Conservation (phyloP, 2,888 invertebrate species). For the Heliconius charithonia region DNA sequence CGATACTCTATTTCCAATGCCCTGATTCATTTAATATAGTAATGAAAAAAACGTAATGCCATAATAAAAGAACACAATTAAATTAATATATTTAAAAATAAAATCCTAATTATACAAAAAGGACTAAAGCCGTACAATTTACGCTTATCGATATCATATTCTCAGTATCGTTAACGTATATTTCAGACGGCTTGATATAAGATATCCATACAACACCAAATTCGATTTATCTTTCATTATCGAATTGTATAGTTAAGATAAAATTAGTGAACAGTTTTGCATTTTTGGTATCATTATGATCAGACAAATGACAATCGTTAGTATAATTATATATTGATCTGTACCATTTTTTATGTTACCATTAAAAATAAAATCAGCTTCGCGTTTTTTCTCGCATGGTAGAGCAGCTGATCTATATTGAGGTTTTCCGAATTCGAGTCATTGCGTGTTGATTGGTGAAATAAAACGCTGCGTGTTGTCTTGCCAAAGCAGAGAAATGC, state of each 20-base stretch:
- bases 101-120: neutral
- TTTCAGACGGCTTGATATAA: slow-evolving; percentile 9
- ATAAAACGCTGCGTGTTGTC: neutral
- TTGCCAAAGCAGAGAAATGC: neutral
- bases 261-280: slow-evolving; percentile 2
- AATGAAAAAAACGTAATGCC: neutral
- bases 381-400: neutral
- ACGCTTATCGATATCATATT: slow-evolving; percentile 14
- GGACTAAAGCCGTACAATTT: neutral
- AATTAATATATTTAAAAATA: neutral
- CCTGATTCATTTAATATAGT: neutral
- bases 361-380: neutral
- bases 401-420: neutral
- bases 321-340: neutral
- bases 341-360: neutral
- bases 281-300: neutral
- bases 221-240: slow-evolving; percentile 6
- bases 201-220: slow-evolving; percentile 5
- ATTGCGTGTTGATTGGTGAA: too few species aligned
- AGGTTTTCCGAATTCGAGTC: neutral
- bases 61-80: neutral
- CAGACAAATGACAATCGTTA: neutral
- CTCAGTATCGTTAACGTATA: neutral
- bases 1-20: neutral
- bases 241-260: slow-evolving; percentile 14